A percentile compares a stretch with the other conserved stretches of the same genome.
Evolutionary conservation across 2,797 vertebrate species (phyloP).

Genomic region (Petrocephalus schoutedeni): DNA sequence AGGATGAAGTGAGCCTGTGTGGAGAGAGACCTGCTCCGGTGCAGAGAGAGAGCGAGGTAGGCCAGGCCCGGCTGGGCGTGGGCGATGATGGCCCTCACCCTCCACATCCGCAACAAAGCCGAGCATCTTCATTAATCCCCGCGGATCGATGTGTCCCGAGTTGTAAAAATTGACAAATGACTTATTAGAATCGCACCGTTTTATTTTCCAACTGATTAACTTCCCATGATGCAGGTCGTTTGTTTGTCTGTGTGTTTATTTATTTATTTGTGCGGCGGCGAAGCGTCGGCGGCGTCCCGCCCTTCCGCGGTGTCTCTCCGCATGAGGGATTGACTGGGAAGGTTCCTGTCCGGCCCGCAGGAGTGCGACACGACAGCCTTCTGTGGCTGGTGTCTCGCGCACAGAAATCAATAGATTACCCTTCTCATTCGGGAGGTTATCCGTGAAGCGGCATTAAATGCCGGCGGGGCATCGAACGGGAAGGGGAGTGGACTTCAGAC

Average conservation of each 20-base stretch:
- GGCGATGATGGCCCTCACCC: conserved; percentile 67
- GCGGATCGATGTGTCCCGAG: conserved; percentile 70
- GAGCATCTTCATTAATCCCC: conserved; percentile 70
- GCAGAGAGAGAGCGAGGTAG: conserved; percentile 66
- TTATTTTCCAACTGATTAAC: conserved; percentile 75
- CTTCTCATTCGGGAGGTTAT: neutral
- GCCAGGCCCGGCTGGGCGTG: conserved; percentile 60
- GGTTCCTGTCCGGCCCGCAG: neutral
- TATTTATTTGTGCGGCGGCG: neutral
- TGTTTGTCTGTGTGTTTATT: conserved; percentile 43
- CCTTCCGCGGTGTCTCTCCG: neutral
- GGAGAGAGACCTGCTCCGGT: conserved; percentile 55
- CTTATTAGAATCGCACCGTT: conserved; percentile 73
- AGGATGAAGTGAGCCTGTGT: conserved; percentile 67
- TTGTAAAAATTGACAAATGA: conserved; percentile 77
- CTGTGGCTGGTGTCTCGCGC: neutral
- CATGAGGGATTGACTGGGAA: neutral
- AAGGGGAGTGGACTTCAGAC: neutral
- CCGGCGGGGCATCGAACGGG: neutral
- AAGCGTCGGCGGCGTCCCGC: conserved; percentile 45
- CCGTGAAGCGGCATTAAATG: neutral
- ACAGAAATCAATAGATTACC: neutral
- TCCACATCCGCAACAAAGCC: conserved; percentile 71
- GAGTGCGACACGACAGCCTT: neutral
- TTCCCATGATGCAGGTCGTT: conserved; percentile 57